Conservation (phyloP, 2,888 invertebrate species). For the Lucinisca nassula region DNA sequence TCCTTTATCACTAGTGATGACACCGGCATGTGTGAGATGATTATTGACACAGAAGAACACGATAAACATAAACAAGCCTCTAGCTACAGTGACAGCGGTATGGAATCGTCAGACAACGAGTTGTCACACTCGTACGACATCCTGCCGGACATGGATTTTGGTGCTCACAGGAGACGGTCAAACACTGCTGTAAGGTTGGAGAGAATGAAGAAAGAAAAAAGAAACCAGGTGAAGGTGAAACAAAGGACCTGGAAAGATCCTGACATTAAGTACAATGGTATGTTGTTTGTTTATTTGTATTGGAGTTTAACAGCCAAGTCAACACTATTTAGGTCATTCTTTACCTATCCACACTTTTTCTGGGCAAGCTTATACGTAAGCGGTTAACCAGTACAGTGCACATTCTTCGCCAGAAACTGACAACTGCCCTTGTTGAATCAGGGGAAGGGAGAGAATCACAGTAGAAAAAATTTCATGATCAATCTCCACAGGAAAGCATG, state of each 20-base stretch:
- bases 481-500: no score
- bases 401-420: no score
- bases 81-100: conserved; percentile 75
- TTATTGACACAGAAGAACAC: conserved; percentile 94
- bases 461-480: no score
- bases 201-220: conserved; percentile 95
- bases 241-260: conserved; percentile 85
- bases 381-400: no score
- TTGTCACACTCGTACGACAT: conserved; percentile 93
- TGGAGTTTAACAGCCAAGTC: no score
- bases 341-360: no score
- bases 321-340: no score
- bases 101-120: conserved; percentile 84
- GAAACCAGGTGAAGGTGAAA: conserved; percentile 89
- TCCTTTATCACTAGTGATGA: conserved; percentile 98
- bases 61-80: conserved; percentile 54
- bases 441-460: no score
- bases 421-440: no score
- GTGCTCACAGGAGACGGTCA: conserved; percentile 92
- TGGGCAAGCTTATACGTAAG: no score
- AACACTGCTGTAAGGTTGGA: conserved; percentile 96
- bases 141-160: conserved; percentile 89
- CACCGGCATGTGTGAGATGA: conserved; percentile 97
- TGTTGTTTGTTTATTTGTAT: no score
- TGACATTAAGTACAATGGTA: conserved; percentile 67